Conservation (phyloP, 2,888 invertebrate species). For the Eupithecia centaureata region DNA sequence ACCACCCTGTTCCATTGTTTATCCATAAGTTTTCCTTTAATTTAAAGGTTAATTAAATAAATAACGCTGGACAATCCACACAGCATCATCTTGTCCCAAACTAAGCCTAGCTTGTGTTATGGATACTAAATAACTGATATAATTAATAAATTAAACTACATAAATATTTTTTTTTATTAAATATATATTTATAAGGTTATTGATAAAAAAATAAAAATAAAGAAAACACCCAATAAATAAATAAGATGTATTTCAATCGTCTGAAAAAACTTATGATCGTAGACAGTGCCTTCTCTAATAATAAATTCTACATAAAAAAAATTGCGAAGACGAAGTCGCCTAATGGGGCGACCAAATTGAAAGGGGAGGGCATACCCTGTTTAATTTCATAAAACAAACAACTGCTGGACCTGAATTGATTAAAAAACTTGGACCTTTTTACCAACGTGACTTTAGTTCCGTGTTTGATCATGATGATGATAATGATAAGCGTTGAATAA, state of each 20-base stretch:
- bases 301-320: constrained; percentile 36
- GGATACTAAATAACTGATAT: too few species aligned
- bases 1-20: too few species aligned
- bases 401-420: constrained; percentile 5
- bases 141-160: too few species aligned
- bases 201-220: too few species aligned
- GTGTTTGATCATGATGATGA: background rate
- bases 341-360: constrained; percentile 31
- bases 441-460: background rate
- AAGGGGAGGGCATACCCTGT: constrained; percentile 18
- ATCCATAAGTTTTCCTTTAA: too few species aligned
- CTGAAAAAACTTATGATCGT: constrained; percentile 20
- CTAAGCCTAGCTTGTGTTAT: too few species aligned
- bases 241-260: constrained; percentile 11
- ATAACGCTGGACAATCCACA: too few species aligned
- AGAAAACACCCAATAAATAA: background rate
- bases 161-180: too few species aligned
- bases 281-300: constrained; percentile 21
- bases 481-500: background rate
- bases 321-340: constrained; percentile 25
- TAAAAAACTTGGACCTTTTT: constrained; percentile 3
- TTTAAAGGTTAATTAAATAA: too few species aligned
- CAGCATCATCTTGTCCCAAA: too few species aligned
- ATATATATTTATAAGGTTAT: too few species aligned
- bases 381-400: constrained; percentile 17